Percentiles rank a stretch among this genome's conserved stretches.
Evolutionary conservation across 2,888 invertebrate genomes (phyloP).

Genomic region (Cephus pulcher): DNA sequence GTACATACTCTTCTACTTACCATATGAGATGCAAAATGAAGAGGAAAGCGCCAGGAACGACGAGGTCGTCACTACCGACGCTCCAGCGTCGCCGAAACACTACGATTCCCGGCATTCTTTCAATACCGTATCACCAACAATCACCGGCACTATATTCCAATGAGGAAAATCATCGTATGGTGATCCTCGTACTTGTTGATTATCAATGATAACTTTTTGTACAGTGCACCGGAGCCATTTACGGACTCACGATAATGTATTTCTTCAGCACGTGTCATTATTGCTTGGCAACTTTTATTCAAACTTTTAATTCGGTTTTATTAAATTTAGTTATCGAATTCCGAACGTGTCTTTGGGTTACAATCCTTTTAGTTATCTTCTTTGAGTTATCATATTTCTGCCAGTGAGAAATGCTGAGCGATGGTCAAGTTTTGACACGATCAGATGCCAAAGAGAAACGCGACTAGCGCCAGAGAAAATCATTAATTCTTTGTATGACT

Average conservation of each 20-base stretch:
- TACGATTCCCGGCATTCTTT: constrained; percentile 87
- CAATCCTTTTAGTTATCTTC: background rate
- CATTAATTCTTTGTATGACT: background rate
- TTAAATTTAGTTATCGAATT: background rate
- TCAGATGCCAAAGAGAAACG: background rate
- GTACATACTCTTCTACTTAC: constrained; percentile 69
- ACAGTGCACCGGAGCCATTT: background rate
- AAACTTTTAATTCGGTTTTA: background rate
- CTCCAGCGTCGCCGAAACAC: constrained; percentile 88
- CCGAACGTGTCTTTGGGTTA: background rate
- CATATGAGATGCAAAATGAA: constrained; percentile 81
- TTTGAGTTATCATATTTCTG: background rate
- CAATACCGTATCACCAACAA: background rate
- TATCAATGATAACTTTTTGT: background rate
- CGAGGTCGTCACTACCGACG: constrained; percentile 89
- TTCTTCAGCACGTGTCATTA: background rate
- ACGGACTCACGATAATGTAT: background rate
- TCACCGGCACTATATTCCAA: constrained; percentile 19
- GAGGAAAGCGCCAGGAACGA: constrained; percentile 84
- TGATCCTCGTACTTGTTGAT: background rate
- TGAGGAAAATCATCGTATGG: constrained; percentile 11
- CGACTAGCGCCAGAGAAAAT: background rate
- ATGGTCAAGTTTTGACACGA: background rate
- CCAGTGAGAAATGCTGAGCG: background rate
- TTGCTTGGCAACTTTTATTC: background rate